Conservation (phyloP, 2,113 vertebrate species). For the human region DNA sequence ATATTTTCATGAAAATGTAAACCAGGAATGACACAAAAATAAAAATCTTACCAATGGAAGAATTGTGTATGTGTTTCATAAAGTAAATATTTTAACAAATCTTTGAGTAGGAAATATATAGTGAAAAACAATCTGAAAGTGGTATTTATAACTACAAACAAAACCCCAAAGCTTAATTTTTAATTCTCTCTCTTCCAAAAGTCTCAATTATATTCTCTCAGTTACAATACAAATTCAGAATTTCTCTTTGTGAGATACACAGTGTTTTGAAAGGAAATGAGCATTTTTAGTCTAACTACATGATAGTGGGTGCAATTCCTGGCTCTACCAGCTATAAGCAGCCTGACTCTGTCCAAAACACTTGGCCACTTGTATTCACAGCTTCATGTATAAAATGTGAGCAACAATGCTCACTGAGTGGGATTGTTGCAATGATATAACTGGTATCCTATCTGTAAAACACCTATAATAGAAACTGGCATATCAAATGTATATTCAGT, state of each 20-base stretch:
- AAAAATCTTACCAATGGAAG: neutral
- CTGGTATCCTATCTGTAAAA: neutral
- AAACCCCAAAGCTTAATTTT: slow-evolving; percentile 38
- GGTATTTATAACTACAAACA: neutral
- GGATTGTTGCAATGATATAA: neutral
- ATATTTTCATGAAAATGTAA: slow-evolving; percentile 47
- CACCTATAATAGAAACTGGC: neutral
- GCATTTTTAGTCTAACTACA: neutral
- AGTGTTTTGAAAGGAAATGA: slow-evolving; percentile 16
- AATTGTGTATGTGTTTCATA: neutral
- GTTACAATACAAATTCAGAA: neutral
- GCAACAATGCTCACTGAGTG: neutral
- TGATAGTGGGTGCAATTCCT: neutral
- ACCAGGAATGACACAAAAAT: neutral
- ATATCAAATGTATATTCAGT: too few species aligned
- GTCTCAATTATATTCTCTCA: neutral
- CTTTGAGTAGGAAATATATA: neutral
- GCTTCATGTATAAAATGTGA: neutral
- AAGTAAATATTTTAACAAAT: neutral
- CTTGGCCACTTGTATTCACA: neutral
- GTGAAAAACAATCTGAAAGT: neutral
- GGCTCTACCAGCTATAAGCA: neutral
- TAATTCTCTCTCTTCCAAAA: slow-evolving; percentile 15
- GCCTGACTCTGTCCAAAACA: neutral
- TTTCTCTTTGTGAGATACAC: neutral